Conservation (phyloP, 2,888 invertebrate genomes). For the Tiliacea aurago region DNA sequence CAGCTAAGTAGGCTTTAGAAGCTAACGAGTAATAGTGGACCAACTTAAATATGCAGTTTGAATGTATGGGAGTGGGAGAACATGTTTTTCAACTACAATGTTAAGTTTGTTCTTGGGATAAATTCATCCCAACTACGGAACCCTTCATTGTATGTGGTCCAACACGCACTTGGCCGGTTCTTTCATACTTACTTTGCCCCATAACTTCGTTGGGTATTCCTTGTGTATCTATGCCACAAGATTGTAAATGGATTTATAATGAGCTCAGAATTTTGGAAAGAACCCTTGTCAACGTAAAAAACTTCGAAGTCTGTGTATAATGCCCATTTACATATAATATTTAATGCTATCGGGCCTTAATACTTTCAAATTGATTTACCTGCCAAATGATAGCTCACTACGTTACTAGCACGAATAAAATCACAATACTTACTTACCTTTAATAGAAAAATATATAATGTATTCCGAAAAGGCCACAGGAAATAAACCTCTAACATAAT, state of each 20-base stretch:
- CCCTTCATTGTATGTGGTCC: too few species aligned
- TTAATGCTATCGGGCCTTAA: background rate
- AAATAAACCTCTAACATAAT: slow-evolving; percentile 8
- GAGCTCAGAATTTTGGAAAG: slow-evolving; percentile 35
- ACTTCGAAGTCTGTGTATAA: slow-evolving; percentile 6
- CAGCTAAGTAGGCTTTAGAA: too few species aligned
- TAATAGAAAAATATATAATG: background rate
- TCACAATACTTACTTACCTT: background rate
- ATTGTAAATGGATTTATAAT: slow-evolving; percentile 60
- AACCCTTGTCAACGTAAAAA: slow-evolving; percentile 44
- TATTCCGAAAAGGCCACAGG: background rate
- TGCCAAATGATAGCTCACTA: background rate
- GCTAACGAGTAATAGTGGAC: too few species aligned
- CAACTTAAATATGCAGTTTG: too few species aligned
- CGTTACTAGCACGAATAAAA: background rate
- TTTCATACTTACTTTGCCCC: slow-evolving; percentile 20
- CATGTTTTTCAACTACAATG: too few species aligned
- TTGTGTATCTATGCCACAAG: slow-evolving; percentile 27
- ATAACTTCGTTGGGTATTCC: slow-evolving; percentile 17
- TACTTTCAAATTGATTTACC: background rate
- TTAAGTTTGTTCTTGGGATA: too few species aligned
- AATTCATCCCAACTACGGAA: too few species aligned
- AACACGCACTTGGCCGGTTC: background rate
- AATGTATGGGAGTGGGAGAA: too few species aligned
- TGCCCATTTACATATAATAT: slow-evolving; percentile 20